Percentiles rank a stretch among this genome's conserved stretches.
Evolutionary conservation across 2,888 invertebrate genomes (phyloP).

Genomic region (Phlogophora meticulosa): DNA sequence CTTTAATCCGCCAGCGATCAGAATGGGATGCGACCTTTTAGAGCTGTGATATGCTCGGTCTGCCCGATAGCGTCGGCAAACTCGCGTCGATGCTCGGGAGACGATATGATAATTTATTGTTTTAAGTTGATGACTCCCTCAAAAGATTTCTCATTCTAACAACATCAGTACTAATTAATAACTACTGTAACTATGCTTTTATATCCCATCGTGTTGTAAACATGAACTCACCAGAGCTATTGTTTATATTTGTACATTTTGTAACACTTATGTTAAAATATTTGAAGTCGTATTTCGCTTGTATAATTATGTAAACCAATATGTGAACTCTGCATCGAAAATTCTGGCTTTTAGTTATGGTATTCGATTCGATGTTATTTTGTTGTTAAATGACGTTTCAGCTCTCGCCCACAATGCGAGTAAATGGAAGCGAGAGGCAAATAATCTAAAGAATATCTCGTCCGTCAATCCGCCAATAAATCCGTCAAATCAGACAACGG

Average conservation of each 20-base stretch:
- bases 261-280: slow-evolving; percentile 63
- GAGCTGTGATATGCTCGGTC: too few relatives aligned
- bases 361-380: slow-evolving; percentile 26
- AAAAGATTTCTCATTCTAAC: slow-evolving; percentile 22
- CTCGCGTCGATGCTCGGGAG: too few relatives aligned
- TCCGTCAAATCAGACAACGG: too few relatives aligned
- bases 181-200: slow-evolving; percentile 48
- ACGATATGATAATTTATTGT: too few relatives aligned
- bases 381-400: background rate
- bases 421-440: slow-evolving; percentile 10
- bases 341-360: slow-evolving; percentile 20
- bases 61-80: too few relatives aligned
- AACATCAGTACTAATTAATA: slow-evolving; percentile 27
- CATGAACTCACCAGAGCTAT: slow-evolving; percentile 41
- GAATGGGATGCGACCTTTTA: too few relatives aligned
- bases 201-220: slow-evolving; percentile 62
- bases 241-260: slow-evolving; percentile 73
- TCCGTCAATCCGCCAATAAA: too few relatives aligned
- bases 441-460: background rate
- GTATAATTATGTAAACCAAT: slow-evolving; percentile 23
- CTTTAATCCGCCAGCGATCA: too few relatives aligned
- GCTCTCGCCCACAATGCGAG: slow-evolving; percentile 1
- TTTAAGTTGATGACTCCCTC: background rate
- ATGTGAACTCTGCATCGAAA: slow-evolving; percentile 14
- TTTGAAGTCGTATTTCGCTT: slow-evolving; percentile 57